A percentile compares a stretch with the other conserved stretches of the same genome.
Conservation (phyloP, 2,888 invertebrate genomes). For the Carcina quercana region DNA sequence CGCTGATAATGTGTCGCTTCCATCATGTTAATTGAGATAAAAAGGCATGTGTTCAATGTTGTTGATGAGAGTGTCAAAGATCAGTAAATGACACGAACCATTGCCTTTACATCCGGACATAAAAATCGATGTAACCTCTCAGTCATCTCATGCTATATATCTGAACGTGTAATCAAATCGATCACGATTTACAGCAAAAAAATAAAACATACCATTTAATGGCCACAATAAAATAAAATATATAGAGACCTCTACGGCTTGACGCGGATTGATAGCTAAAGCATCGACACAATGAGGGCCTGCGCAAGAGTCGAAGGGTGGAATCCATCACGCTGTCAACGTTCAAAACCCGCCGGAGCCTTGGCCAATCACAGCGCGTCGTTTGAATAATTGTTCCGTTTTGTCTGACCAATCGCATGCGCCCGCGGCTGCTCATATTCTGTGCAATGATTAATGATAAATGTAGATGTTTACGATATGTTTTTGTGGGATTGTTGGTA, state of each 20-base stretch:
- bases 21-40: no score
- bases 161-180: conserved; percentile 14
- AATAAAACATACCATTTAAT: conserved; percentile 2
- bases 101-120: no score
- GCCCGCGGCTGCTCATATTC: conserved; percentile 55
- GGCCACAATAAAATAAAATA: conserved; percentile 4
- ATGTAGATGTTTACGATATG: no score
- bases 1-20: no score
- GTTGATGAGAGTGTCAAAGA: no score
- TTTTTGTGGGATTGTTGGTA: no score
- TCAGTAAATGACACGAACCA: no score
- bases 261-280: conserved; percentile 36
- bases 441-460: conserved; percentile 61
- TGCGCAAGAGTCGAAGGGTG: conserved; percentile 68
- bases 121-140: no score
- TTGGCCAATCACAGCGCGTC: conserved; percentile 51
- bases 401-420: conserved; percentile 55
- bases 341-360: conserved; percentile 50
- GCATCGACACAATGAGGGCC: conserved; percentile 34
- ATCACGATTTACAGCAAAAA: conserved; percentile 22
- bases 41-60: no score
- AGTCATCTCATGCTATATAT: no score
- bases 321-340: conserved; percentile 67
- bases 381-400: conserved; percentile 72
- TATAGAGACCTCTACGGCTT: conserved; percentile 23